A percentile compares a stretch with the other conserved stretches of the same genome.
These are phyloP conservation scores for Callyntrura sp. DNA, from an alignment of 2,888 invertebrate genomes.

Conservation along the genomic window DNA sequence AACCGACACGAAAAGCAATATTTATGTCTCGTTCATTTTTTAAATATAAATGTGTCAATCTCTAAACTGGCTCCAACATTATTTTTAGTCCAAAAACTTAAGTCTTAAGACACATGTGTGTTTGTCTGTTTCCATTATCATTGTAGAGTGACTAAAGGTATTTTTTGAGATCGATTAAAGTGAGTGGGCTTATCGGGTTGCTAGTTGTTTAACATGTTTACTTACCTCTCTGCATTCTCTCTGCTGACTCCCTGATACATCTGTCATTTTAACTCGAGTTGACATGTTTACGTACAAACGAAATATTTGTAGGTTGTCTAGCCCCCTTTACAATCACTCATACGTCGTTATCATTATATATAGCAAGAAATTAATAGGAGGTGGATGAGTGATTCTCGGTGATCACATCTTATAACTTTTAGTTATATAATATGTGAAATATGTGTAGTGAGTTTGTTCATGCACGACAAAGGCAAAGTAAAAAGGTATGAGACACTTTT, in stretches of 20 bases:
- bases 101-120: not conserved
- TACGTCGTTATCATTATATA: not conserved
- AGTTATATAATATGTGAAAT: not conserved
- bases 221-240: not conserved
- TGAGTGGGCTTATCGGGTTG: not conserved
- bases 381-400: conserved; percentile 46
- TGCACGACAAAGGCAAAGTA: not conserved
- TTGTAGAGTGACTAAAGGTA: not conserved
- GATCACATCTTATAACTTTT: conserved; percentile 46
- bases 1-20: too few relatives aligned
- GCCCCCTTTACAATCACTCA: not conserved
- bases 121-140: not conserved
- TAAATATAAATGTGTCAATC: too few relatives aligned
- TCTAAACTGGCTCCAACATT: too few relatives aligned
- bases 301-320: conserved; percentile 18
- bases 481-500: not conserved
- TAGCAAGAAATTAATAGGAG: conserved; percentile 19
- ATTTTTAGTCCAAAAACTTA: too few relatives aligned
- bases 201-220: not conserved
- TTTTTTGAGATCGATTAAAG: not conserved
- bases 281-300: conserved; percentile 69
- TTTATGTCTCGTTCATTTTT: too few relatives aligned
- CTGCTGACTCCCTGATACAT: conserved; percentile 42
- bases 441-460: not conserved
- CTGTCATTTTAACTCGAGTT: conserved; percentile 63